These are phyloP conservation scores for Myxocyprinus asiaticus DNA, from an alignment of 2,113 vertebrate genomes.

Conservation along the genomic window DNA sequence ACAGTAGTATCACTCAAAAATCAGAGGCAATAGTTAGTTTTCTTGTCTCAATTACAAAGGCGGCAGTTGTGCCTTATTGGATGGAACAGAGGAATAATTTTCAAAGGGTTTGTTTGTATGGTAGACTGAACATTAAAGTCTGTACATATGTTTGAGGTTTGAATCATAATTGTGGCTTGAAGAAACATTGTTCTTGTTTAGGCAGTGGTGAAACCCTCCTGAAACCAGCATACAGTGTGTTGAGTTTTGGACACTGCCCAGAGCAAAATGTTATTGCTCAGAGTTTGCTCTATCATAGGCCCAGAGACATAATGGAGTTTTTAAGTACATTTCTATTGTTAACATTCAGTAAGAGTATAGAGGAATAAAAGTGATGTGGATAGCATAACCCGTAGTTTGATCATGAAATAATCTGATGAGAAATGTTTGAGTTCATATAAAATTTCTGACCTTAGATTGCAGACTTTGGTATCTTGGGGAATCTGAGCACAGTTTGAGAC, in stretches of 20 bases:
- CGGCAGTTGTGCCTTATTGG: conserved; percentile 29
- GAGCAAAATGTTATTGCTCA: too few species aligned
- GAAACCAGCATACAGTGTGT: background rate
- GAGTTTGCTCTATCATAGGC: too few species aligned
- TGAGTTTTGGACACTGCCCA: background rate
- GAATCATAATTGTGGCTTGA: background rate
- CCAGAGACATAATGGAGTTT: too few species aligned
- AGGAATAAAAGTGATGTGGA: too few species aligned
- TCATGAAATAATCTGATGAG: too few species aligned
- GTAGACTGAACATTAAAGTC: background rate
- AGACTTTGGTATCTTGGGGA: too few species aligned
- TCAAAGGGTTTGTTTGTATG: conserved; percentile 8
- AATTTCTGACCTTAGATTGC: too few species aligned
- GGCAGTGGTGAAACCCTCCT: conserved; percentile 12
- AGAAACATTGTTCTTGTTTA: conserved; percentile 4
- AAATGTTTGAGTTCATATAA: too few species aligned
- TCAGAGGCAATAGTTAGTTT: conserved; percentile 14
- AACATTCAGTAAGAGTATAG: too few species aligned
- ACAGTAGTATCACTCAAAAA: background rate
- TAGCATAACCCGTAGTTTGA: too few species aligned
- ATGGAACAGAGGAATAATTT: conserved; percentile 15
- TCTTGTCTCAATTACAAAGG: conserved; percentile 38
- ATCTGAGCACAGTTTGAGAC: too few species aligned
- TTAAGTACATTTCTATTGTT: too few species aligned
- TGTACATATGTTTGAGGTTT: conserved; percentile 20